Conservation (phyloP, 2,113 vertebrate species). For the Balaeniceps rex region DNA sequence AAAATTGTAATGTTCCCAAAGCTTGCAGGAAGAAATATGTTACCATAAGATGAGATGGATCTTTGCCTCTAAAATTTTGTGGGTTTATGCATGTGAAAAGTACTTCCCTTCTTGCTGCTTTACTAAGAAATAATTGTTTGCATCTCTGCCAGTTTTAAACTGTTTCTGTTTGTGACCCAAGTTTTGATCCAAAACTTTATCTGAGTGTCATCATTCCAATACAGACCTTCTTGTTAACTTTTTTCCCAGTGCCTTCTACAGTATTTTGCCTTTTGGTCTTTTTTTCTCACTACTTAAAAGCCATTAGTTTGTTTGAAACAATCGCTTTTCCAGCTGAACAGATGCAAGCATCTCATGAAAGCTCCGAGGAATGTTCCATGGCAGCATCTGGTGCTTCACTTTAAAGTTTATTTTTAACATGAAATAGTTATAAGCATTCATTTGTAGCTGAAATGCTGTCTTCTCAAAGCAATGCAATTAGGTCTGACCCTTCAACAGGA, state of each 20-base stretch:
- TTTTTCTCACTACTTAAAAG: background rate
- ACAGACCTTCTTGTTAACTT: background rate
- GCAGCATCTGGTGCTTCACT: constrained; percentile 25
- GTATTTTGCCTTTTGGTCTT: background rate
- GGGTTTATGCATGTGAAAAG: background rate
- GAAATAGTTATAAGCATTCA: background rate
- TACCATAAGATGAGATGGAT: background rate
- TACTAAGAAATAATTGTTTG: background rate
- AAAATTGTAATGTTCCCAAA: background rate
- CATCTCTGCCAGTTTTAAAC: background rate
- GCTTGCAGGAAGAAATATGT: background rate
- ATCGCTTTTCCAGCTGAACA: background rate
- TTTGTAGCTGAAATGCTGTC: constrained; percentile 1
- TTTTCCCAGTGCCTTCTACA: background rate
- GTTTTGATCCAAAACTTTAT: background rate
- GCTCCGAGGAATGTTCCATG: background rate
- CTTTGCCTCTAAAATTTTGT: background rate
- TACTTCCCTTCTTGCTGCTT: background rate
- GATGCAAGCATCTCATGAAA: background rate
- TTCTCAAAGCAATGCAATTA: background rate
- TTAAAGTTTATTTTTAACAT: constrained; percentile 38
- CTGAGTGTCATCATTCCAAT: background rate
- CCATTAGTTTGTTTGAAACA: background rate
- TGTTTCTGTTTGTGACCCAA: background rate
- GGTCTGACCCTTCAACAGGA: background rate